These are phyloP conservation scores for Buathra laborator DNA, from an alignment of 2,888 invertebrate species.

Conservation along the genomic window DNA sequence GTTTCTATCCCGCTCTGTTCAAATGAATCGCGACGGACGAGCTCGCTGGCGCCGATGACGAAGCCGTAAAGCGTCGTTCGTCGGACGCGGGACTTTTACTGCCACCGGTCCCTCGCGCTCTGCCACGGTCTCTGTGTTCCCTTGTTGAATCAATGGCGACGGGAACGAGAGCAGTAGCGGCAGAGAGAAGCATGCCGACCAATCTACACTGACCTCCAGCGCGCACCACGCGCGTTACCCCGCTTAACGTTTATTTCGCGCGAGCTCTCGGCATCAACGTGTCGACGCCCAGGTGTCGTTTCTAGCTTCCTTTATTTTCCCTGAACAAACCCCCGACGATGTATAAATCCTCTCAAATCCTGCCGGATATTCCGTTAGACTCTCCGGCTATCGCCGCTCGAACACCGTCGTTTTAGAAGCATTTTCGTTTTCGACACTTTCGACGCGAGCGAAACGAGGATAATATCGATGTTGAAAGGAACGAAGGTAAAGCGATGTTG, in stretches of 20 bases:
- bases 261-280: conserved; percentile 3
- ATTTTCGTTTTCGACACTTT: neutral
- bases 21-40: conserved; percentile 59
- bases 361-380: neutral
- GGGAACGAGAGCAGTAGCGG: conserved; percentile 3
- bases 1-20: conserved; percentile 37
- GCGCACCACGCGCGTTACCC: conserved; percentile 17
- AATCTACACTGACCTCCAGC: conserved; percentile 17
- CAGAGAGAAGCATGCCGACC: conserved; percentile 24
- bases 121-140: conserved; percentile 2
- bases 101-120: conserved; percentile 24
- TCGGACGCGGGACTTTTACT: conserved; percentile 52
- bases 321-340: conserved; percentile 39
- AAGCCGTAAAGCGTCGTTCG: conserved; percentile 56
- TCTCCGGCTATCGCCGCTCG: neutral
- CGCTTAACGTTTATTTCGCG: conserved; percentile 17
- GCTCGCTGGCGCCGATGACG: conserved; percentile 63
- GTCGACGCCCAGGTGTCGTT: conserved; percentile 28
- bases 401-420: conserved; percentile 5
- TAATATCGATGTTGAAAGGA: too few relatives aligned
- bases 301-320: conserved; percentile 16
- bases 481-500: too few relatives aligned
- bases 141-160: conserved; percentile 29
- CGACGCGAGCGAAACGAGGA: too few relatives aligned
- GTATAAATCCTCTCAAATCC: conserved; percentile 13